These are phyloP conservation scores for Moxostoma hubbsi DNA, from an alignment of 2,797 vertebrate species.

Conservation along the genomic window DNA sequence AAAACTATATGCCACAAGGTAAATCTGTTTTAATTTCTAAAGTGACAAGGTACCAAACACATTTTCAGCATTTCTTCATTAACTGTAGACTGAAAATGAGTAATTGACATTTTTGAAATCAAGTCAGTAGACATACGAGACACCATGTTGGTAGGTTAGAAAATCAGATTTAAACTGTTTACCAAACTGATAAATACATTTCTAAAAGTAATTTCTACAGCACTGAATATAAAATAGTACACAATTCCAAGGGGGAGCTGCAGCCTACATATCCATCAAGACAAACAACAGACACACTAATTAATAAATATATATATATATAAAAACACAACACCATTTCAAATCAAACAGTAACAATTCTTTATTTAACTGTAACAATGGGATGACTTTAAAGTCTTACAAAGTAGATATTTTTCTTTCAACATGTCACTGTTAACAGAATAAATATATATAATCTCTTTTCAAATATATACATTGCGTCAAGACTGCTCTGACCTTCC, in stretches of 20 bases:
- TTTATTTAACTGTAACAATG: slow-evolving; percentile 52
- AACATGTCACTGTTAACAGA: slow-evolving; percentile 35
- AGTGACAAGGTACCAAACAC: not conserved
- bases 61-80: not conserved
- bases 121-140: not conserved
- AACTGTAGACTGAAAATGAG: not conserved
- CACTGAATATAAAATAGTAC: not conserved
- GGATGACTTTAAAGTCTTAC: slow-evolving; percentile 29
- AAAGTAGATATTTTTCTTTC: slow-evolving; percentile 25
- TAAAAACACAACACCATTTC: slow-evolving; percentile 4
- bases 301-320: slow-evolving; percentile 13
- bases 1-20: not conserved
- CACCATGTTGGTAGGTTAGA: no score
- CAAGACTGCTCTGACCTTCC: slow-evolving; percentile 20
- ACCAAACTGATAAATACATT: not conserved
- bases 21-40: not conserved
- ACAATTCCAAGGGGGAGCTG: not conserved
- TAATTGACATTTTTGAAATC: not conserved
- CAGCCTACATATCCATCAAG: no score
- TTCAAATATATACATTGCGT: slow-evolving; percentile 54
- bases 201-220: not conserved
- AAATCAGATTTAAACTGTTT: not conserved
- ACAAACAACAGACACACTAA: not conserved
- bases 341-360: slow-evolving; percentile 31
- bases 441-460: slow-evolving; percentile 57